These are phyloP conservation scores for Pyrochroa serraticornis DNA, from an alignment of 2,888 invertebrate species.

Conservation along the genomic window DNA sequence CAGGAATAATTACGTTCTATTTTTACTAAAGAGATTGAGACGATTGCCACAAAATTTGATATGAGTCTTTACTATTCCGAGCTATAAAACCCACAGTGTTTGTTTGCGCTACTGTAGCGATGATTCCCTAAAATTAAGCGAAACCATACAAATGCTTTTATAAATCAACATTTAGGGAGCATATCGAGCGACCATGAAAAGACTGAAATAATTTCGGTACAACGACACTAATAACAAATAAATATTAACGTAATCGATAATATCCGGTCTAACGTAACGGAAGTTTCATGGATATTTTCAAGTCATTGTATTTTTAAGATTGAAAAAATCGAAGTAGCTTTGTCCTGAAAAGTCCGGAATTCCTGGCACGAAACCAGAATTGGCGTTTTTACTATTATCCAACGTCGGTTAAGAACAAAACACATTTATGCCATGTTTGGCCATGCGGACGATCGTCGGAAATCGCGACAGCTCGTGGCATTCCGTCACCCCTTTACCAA, in stretches of 20 bases:
- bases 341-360: background rate
- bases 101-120: no score
- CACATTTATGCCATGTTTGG: conserved; percentile 31
- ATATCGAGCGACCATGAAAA: no score
- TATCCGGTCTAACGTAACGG: conserved; percentile 13
- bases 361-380: conserved; percentile 4
- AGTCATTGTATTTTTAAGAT: background rate
- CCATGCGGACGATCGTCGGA: conserved; percentile 44
- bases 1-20: no score
- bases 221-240: conserved; percentile 43
- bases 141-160: no score
- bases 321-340: conserved; percentile 3
- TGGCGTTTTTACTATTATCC: conserved; percentile 1
- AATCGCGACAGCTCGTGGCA: conserved; percentile 37
- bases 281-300: no score
- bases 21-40: no score
- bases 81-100: no score
- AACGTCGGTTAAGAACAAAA: conserved; percentile 7
- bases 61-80: no score
- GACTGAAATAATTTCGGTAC: conserved; percentile 15
- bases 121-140: no score
- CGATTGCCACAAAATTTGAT: no score
- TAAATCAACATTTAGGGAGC: no score
- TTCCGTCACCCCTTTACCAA: conserved; percentile 46
- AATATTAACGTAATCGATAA: conserved; percentile 48